phyloP scores from a whole-genome alignment of 2,113 vertebrate species.

The Calidris pygmaea region DNA sequence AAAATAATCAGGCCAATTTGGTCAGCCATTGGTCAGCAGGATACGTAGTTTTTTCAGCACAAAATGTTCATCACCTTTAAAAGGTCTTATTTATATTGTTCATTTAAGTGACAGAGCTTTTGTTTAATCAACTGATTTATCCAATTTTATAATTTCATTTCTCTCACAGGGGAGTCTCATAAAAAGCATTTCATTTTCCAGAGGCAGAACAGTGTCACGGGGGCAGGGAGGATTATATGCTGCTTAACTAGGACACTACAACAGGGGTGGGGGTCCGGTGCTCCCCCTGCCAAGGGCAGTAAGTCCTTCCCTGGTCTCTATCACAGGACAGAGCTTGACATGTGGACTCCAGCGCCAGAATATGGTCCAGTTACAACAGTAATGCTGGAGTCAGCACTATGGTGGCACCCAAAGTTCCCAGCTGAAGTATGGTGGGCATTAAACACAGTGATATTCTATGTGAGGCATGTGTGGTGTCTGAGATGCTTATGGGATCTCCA shows the following conservation, averaged over 20 bases:
- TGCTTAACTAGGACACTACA: background rate
- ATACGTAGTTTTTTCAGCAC: rapidly evolving
- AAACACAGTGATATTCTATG: background rate
- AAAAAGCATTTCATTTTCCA: background rate
- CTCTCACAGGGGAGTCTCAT: background rate
- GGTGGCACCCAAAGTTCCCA: background rate
- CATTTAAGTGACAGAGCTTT: background rate
- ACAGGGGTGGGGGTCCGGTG: background rate
- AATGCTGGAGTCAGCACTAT: rapidly evolving
- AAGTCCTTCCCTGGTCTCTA: background rate
- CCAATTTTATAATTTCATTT: background rate
- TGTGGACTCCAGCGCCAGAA: background rate
- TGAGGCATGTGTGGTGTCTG: background rate
- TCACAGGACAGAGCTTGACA: rapidly evolving
- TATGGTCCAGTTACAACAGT: background rate
- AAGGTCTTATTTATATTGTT: background rate
- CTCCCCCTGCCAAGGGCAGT: background rate
- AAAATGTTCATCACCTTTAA: background rate
- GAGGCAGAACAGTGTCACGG: background rate
- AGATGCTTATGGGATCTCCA: background rate
- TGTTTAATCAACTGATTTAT: background rate
- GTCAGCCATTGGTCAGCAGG: rapidly evolving
- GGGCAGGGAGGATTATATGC: background rate
- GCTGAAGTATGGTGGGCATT: background rate
- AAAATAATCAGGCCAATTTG: background rate